Evolutionary conservation across 2,888 invertebrate genomes (phyloP).

Genomic region (Heteromyza rotundicornis): DNA sequence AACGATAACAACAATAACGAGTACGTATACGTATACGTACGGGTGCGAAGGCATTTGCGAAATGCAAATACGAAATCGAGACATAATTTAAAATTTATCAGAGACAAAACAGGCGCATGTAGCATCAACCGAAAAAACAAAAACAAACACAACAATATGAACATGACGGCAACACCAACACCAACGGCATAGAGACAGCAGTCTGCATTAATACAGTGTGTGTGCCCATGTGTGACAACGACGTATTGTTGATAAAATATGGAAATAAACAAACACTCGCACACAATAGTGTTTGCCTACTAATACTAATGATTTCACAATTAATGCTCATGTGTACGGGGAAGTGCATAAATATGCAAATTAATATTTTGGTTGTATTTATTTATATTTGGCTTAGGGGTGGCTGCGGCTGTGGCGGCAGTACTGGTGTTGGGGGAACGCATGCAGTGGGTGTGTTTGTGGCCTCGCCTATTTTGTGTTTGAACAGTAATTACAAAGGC

Average conservation of each 20-base stretch:
- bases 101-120: conserved; percentile 31
- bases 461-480: too few species aligned
- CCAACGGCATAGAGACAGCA: background rate
- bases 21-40: background rate
- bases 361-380: background rate
- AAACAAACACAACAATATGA: conserved; percentile 7
- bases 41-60: too few species aligned
- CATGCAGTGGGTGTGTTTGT: background rate
- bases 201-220: background rate
- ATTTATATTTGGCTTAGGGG: background rate
- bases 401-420: background rate
- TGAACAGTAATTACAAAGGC: background rate
- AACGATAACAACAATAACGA: background rate
- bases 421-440: background rate
- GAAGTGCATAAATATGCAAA: background rate
- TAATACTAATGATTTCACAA: conserved; percentile 7
- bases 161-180: background rate
- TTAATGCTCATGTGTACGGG: background rate
- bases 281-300: background rate
- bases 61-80: conserved; percentile 20
- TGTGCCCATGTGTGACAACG: background rate
- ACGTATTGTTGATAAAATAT: conserved; percentile 3
- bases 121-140: conserved; percentile 3
- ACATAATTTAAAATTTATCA: conserved; percentile 43
- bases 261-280: conserved; percentile 1